Conservation (phyloP, 1,140 invertebrate species). For the Tetranychus urticae region DNA sequence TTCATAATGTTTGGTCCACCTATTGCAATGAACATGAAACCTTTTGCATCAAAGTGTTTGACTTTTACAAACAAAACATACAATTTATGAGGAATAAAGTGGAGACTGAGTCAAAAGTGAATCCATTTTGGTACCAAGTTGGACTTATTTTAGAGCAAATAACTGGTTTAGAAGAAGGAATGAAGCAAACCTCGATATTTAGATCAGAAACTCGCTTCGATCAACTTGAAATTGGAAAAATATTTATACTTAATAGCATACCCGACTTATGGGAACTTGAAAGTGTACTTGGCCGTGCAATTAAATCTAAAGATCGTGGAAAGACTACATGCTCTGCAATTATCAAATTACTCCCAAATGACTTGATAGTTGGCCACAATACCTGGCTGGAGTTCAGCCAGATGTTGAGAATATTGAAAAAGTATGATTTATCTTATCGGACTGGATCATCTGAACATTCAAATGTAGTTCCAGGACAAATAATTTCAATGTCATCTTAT, state of each 20-base stretch:
- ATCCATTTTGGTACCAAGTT: constrained; percentile 54
- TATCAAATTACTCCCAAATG: constrained; percentile 30
- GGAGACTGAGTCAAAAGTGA: constrained; percentile 19
- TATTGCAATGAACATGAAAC: constrained; percentile 34
- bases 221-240: not conserved
- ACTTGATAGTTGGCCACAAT: constrained; percentile 37
- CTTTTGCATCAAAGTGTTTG: constrained; percentile 39
- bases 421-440: constrained; percentile 36
- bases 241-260: constrained; percentile 18
- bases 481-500: constrained; percentile 60
- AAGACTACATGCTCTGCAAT: constrained; percentile 33
- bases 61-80: constrained; percentile 36
- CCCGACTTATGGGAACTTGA: constrained; percentile 15
- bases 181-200: constrained; percentile 5
- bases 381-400: constrained; percentile 47
- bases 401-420: constrained; percentile 71
- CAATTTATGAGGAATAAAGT: constrained; percentile 34
- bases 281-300: not conserved
- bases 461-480: constrained; percentile 31
- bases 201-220: not conserved
- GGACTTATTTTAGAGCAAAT: constrained; percentile 25
- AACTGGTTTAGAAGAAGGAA: constrained; percentile 26
- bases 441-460: not conserved
- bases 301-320: constrained; percentile 12
- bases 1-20: constrained; percentile 43